Evolutionary conservation across 2,888 invertebrate species (phyloP).

Genomic region (Xylota sylvarum): DNA sequence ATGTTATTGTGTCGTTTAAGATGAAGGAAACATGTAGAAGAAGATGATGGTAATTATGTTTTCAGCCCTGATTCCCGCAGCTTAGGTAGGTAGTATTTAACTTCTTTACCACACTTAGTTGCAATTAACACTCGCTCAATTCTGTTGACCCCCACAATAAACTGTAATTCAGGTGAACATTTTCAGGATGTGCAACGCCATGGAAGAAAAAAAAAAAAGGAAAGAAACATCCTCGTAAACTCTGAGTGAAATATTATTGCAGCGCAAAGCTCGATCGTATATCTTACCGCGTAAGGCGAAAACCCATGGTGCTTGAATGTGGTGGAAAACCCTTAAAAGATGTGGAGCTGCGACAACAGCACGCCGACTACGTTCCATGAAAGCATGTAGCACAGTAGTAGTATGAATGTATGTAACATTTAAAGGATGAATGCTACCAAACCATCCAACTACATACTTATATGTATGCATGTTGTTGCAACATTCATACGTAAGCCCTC

Average conservation of each 20-base stretch:
- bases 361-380: slow-evolving; percentile 6
- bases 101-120: not conserved
- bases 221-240: slow-evolving; percentile 26
- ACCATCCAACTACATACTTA: not conserved
- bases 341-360: slow-evolving; percentile 9
- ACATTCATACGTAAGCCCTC: slow-evolving; percentile 11
- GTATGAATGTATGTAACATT: not conserved
- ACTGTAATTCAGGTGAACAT: slow-evolving; percentile 4
- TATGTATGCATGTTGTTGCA: slow-evolving; percentile 20
- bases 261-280: slow-evolving; percentile 32
- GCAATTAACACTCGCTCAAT: slow-evolving; percentile 21
- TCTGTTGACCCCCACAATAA: slow-evolving; percentile 11
- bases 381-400: not conserved
- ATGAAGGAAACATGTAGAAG: not conserved
- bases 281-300: slow-evolving; percentile 26
- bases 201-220: not conserved
- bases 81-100: not conserved
- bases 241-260: slow-evolving; percentile 49
- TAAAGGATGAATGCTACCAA: not conserved
- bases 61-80: not conserved
- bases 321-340: slow-evolving; percentile 2
- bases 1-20: not conserved
- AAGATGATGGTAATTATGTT: not conserved
- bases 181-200: not conserved
- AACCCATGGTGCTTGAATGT: slow-evolving; percentile 8